Base-by-base conservation (phyloP, 2,888 invertebrate genomes). In the Leptinotarsa tumamoca region DNA sequence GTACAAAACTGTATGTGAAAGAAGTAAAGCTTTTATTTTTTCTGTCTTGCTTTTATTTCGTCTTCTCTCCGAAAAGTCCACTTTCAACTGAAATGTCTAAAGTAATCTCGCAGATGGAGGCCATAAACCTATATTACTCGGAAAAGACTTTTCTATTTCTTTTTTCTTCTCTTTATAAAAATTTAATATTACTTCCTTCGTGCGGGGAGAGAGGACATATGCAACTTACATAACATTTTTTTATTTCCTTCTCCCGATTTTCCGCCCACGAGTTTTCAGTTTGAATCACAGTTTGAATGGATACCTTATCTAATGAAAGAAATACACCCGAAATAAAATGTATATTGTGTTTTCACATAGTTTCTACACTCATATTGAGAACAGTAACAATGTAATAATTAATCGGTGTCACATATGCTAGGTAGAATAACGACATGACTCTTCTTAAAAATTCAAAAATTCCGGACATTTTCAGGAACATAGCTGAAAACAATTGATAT, bases 41-140 rank as follows among this genome's bases (percentile, higher is more conserved):
- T 84, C 80, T 73, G 66, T 71, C 75, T 80, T 78, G 78, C 78
- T 81, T 78, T 80, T 79, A 79, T 81, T 79, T 80, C 74, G 79
- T 83, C 84, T 83, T 83, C 82, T 84, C 84, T 82, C 83, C 80
- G 84, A 85, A 87, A 87, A 87, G 87, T 88, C 87, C 87, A 87
- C 88, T 88, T 88, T 87, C 87, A 87, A 88, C 87, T 85, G 86
- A 87, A 88, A 87, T 85, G 87, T 87, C 88, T 88, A 86, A 88
- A 88, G 88, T 88, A 88, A 88, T 88, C 88, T 88, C 87, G 88
- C 88, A 88, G 88, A 88, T 88, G 88, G 88, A 88, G 87, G 87
- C 88, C 87, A 88, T 88, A 88, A 88, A 88, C 88, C 88, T 88
- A 88, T 88, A 88, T 88, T 88, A 88, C 88, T 88, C 87, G 87